Percentiles rank a stretch among this genome's conserved stretches.
These are phyloP conservation scores for Drosophila paulistorum DNA, from an alignment of 1,140 invertebrate genomes.

Conservation along the genomic window DNA sequence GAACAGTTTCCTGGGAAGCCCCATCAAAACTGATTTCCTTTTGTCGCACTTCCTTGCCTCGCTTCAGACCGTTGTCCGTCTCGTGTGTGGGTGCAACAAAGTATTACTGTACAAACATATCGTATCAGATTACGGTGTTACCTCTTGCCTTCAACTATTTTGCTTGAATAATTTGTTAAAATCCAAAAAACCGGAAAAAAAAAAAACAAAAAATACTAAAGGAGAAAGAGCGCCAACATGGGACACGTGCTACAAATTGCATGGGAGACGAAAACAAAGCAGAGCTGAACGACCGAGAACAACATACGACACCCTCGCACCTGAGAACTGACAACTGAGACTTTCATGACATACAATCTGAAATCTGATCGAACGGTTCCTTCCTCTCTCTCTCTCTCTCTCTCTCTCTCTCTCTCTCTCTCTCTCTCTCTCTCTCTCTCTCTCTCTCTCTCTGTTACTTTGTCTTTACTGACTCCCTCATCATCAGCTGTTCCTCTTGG, in stretches of 20 bases:
- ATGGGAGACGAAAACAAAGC: conserved; percentile 5
- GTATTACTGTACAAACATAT: neutral
- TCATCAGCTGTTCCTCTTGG: neutral
- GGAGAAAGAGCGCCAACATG: conserved; percentile 69
- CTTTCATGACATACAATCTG: conserved; percentile 27
- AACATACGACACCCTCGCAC: conserved; percentile 68
- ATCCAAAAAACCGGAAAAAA: neutral
- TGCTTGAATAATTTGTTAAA: conserved; percentile 38
- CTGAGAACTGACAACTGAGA: conserved; percentile 57
- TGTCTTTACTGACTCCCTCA: neutral
- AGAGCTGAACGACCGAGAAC: conserved; percentile 16
- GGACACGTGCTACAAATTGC: conserved; percentile 68
- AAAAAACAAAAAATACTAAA: neutral
- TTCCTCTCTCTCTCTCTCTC: conserved; percentile 25
- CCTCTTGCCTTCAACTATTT: conserved; percentile 49
- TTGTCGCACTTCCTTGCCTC: conserved; percentile 8
- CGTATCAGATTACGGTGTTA: conserved; percentile 2
- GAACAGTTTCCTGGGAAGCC: conserved; percentile 46
- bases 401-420: conserved; percentile 32
- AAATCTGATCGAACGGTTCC: conserved; percentile 57
- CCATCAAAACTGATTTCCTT: conserved; percentile 22
- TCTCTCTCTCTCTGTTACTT: conserved; percentile 30
- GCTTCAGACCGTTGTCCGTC: neutral
- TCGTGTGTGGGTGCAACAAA: neutral
- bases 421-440: too few species aligned